Evolutionary conservation across 2,797 vertebrate genomes (phyloP), one percentile per base, ranked within the genome.

Genomic region (Morelia viridis): DNA sequence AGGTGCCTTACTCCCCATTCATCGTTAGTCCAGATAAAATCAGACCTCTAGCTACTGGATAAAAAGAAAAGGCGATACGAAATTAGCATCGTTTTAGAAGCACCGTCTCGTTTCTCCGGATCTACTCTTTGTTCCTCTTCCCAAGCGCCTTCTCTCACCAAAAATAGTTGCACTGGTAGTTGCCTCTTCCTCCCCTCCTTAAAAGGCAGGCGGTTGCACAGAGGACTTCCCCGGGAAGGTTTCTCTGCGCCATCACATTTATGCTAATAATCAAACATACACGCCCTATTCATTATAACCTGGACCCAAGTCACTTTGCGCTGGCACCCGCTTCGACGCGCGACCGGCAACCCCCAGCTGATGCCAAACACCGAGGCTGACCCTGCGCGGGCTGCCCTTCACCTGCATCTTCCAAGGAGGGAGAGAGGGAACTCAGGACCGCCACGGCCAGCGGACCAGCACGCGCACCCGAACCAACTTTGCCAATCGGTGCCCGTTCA

Each of bases 251-350:
- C 93, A 93, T 92, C 91, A 91, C 91, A 94, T 83, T 5, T 94
- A 91, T 92, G 95, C 92, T 94, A 91, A 95, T 94, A 91, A 58
- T 92, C 88, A 84, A 93, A 93, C 87, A 92, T 62, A 93, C 91
- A 92, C 65, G 46, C 92, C 92, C 93, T 94, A 92, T 93, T 94
- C 93, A 61, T 93, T 92, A 93, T 64, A 95, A 93, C 83, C 93
- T 68, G 93, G 86, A 91, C 71, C 41, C 84, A 15, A 1, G 60
- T 64, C 87, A 84, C 94, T 94, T 91, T 58, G 89, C 19, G 31
- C 71, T 19, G 35, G 19, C 35, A 80, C 71, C 35, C 71, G 19
- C 71, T 80, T 80, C 92, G 89, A 88, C 88, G 89, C 92, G 89
- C 88, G 89, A 6, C 0, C 26, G 4, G n/a, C 88, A 91, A 93